Conservation (phyloP, 1,140 invertebrate species). For the Ylistrum balloti region DNA sequence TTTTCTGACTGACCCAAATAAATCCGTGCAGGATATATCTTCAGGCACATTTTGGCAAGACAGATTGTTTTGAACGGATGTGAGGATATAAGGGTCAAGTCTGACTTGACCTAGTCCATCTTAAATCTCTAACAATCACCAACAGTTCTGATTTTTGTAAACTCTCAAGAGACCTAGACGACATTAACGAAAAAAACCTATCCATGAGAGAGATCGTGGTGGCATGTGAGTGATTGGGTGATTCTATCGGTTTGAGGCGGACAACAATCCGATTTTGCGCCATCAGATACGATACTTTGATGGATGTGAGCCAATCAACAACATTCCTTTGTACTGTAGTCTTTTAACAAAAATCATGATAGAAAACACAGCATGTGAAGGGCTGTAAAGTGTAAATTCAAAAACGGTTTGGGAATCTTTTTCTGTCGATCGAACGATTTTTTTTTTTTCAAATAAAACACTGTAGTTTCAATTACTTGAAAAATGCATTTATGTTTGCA, state of each 20-base stretch:
- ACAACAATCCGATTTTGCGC: neutral
- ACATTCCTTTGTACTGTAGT: neutral
- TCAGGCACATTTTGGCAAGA: neutral
- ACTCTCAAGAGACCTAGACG: conserved; percentile 17
- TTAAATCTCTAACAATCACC: neutral
- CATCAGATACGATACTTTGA: neutral
- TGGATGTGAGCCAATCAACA: neutral
- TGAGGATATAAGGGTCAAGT: conserved; percentile 21
- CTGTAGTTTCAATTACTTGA: too few species aligned
- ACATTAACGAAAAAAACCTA: conserved; percentile 27
- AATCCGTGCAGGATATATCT: neutral
- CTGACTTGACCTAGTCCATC: neutral
- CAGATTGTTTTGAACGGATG: conserved; percentile 24
- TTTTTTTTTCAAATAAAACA: too few species aligned
- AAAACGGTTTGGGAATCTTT: neutral
- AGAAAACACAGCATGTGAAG: neutral
- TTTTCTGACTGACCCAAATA: neutral
- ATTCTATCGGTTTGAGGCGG: neutral
- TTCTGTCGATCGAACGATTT: too few species aligned
- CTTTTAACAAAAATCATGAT: neutral
- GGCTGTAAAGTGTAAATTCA: neutral
- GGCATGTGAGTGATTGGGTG: neutral
- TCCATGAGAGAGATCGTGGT: neutral
- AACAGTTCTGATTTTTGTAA: neutral
- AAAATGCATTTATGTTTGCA: too few species aligned